Base-by-base conservation (phyloP, 2,113 vertebrate species). In the Rhinolophus ferrumequinum region DNA sequence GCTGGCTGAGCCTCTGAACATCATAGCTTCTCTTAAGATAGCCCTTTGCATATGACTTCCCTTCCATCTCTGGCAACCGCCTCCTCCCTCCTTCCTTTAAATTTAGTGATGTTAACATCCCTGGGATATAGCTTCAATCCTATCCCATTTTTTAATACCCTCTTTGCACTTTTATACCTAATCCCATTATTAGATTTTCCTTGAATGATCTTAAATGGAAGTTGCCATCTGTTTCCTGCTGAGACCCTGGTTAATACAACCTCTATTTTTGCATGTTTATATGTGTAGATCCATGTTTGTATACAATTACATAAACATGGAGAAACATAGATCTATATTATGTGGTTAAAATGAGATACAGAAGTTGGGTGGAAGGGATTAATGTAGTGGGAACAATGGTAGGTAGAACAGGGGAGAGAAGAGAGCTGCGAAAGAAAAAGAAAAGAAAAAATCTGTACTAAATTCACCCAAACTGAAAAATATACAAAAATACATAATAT, bases 171-270 rank as follows among this genome's bases (percentile, higher is more conserved):
- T 94, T 69, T 87, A 28, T 50, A 56, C 82, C 82, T 81, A 84
- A 94, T 93, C 15, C 6, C 24, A 56, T 91, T 82, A 77, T 69
- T 67, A 64, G 41, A 21, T 38, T 95, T 14, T 86, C 13, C 81
- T 69, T 73, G 30, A 62, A 73, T 72, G 15, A 86, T 81, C 52
- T 95, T 88, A 58, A 62, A 22, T 92, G 18, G 52, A 91, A 79
- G 54, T 82, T 93, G 47, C 30, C 24, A 66, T 79, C 8, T 90
- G n/a, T 77, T 84, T 96, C 24, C 86, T 88, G 30, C 60, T 88
- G 58, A 72, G 28, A 85, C 19, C 11, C 75, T 67, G 33, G 8
- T 30, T 94, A 88, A 41, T 8, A 60, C 15, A 84, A 54, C 14
- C 33, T 80, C 35, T 38, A 58, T 52, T 88, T 88, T 72, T 70